A percentile compares a stretch with the other conserved stretches of the same genome.
Conservation (phyloP, 2,113 vertebrate genomes). For the Puma concolor region DNA sequence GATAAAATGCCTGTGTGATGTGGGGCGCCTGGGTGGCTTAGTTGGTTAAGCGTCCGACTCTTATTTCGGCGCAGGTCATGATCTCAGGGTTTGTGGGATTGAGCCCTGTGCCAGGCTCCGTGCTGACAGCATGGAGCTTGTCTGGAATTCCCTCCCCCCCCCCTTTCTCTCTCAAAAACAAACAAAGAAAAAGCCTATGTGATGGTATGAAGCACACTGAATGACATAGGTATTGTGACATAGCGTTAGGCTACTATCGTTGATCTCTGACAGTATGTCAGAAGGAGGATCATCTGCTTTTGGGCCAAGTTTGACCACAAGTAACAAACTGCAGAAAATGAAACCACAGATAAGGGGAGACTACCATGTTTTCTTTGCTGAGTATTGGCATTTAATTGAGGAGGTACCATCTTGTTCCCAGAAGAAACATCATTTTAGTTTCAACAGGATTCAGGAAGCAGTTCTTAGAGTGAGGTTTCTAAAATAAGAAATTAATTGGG, state of each 20-base stretch:
- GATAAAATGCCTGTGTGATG: background rate
- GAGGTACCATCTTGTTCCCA: background rate
- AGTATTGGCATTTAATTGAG: conserved; percentile 35
- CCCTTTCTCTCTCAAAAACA: no score
- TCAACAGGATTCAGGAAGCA: conserved; percentile 54
- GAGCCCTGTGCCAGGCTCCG: no score
- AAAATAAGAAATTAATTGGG: conserved; percentile 65
- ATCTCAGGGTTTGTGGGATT: no score
- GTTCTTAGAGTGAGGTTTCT: conserved; percentile 71
- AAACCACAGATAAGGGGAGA: background rate
- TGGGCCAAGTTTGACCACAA: background rate
- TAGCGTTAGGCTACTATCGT: background rate
- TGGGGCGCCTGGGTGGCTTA: no score
- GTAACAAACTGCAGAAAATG: background rate
- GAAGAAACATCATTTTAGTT: conserved; percentile 55
- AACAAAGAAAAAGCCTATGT: no score
- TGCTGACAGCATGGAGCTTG: no score
- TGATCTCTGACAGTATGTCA: background rate
- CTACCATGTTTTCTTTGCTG: conserved; percentile 12
- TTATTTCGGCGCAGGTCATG: no score
- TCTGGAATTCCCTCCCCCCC: no score
- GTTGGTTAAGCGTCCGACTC: no score
- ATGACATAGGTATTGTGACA: background rate
- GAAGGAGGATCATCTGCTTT: background rate
- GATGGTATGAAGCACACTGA: background rate